A percentile compares a stretch with the other conserved stretches of the same genome.
These are phyloP conservation scores for Ectemnius cavifrons DNA, from an alignment of 2,888 invertebrate species.

Conservation along the genomic window DNA sequence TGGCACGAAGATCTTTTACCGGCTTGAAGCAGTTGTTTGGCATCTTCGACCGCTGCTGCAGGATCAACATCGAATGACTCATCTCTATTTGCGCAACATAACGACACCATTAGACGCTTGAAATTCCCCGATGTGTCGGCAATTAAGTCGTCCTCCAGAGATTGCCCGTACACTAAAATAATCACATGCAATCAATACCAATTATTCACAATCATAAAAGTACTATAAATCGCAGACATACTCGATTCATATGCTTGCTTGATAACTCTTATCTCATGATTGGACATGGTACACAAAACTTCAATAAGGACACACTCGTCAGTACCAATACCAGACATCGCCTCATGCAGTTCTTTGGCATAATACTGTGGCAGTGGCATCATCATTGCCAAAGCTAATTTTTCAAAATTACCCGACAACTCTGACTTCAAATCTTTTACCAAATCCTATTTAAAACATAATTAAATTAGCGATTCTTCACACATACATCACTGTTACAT, in stretches of 20 bases:
- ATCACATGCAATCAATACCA: neutral
- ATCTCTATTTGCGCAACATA: constrained; percentile 89
- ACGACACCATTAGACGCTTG: constrained; percentile 91
- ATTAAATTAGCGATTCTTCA: neutral
- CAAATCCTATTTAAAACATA: constrained; percentile 72
- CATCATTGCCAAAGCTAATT: constrained; percentile 81
- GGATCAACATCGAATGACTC: constrained; percentile 88
- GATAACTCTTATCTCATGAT: constrained; percentile 79
- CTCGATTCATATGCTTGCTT: constrained; percentile 78
- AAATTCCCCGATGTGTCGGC: constrained; percentile 96
- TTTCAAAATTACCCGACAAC: constrained; percentile 81
- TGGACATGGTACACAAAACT: constrained; percentile 81
- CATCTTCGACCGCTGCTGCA: constrained; percentile 87
- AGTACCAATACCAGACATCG: constrained; percentile 81
- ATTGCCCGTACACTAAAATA: constrained; percentile 85
- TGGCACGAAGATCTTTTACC: constrained; percentile 78
- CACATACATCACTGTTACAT: neutral
- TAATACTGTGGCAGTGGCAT: constrained; percentile 81
- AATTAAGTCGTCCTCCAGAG: constrained; percentile 89
- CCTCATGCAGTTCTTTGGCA: constrained; percentile 80
- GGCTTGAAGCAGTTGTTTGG: constrained; percentile 87
- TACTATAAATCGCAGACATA: constrained; percentile 65
- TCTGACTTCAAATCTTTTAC: constrained; percentile 81
- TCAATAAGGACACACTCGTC: constrained; percentile 81
- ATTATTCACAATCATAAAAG: too few species aligned